phyloP scores from a whole-genome alignment of 2,797 vertebrate species.

The Pipistrellus pipistrellus region DNA sequence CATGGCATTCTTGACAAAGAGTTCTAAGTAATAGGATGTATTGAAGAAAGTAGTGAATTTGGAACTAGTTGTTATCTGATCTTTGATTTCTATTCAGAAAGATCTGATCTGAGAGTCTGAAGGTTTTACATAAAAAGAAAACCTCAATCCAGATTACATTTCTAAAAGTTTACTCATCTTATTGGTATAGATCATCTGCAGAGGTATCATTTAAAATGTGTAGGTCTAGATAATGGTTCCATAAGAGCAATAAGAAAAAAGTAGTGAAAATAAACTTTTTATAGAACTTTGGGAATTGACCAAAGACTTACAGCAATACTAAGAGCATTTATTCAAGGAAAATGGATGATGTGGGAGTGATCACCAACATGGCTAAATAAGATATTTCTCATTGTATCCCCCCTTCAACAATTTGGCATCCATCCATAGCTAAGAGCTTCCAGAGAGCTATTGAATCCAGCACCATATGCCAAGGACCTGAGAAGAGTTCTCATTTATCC shows the following conservation, averaged over 20 bases:
- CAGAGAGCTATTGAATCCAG: background rate
- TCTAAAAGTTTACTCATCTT: slow-evolving; percentile 20
- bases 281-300: background rate
- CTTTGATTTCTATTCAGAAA: slow-evolving; percentile 50
- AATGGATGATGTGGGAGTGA: background rate
- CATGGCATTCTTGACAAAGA: background rate
- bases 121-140: background rate
- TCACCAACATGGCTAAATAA: background rate
- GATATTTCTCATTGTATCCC: background rate
- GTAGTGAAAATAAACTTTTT: slow-evolving; percentile 14
- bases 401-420: background rate
- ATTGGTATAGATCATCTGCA: background rate
- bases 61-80: background rate
- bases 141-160: background rate
- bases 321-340: slow-evolving; percentile 18
- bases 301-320: background rate
- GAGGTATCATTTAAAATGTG: slow-evolving; percentile 39
- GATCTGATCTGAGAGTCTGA: background rate
- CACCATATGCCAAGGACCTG: background rate
- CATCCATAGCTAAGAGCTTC: background rate
- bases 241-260: background rate
- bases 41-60: background rate
- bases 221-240: background rate
- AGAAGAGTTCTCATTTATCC: background rate
- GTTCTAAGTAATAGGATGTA: background rate